Evolutionary conservation across 2,888 invertebrate species (phyloP), one percentile per base, ranked within the genome.

Genomic region (Andrena bucephala): DNA sequence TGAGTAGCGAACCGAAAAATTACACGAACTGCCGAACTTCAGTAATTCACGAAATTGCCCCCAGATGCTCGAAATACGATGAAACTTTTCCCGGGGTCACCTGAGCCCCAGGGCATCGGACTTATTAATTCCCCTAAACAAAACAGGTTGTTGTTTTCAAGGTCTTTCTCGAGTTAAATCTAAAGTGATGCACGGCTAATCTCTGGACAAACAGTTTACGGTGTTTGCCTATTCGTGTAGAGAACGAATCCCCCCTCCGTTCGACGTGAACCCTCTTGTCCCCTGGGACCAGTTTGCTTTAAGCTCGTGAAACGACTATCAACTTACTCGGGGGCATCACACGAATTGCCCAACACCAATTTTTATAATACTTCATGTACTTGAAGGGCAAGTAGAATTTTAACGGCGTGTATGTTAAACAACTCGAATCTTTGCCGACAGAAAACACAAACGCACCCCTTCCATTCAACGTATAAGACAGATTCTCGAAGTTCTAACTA

Each of bases 171-270:
- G 81, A 89, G 83, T 88, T 87, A 87, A 91, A 90, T 91, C 87
- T 87, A 72, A 83, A 86, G 79, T 81, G 87, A 88, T 82, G 86
- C 80, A 75, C 83, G 88, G 90, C 91, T 92, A 92, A 93, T 93
- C 92, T 91, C 84, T 88, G 88, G 87, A 89, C 92, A 93, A 92
- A 93, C 92, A 93, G 93, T 93, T 93, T 93, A 93, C 87, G 90
- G 90, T 91, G 90, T 92, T 93, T 93, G 92, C 90, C 87, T 85
- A 90, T 83, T 75, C 76, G 83, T 52, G 79, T 81, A 77, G 76
- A 72, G 82, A 66, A 71, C 73, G 36, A 50, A 36, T 10, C 36
- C 60, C 67, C 80, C 70, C 24, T 79, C 52, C 59, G 71, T 48
- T 65, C 36, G 77, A 69, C 70, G 31, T 74, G 62, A 79, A 75